Conservation (phyloP, 2,888 invertebrate species). For the Protophormia terraenovae region DNA sequence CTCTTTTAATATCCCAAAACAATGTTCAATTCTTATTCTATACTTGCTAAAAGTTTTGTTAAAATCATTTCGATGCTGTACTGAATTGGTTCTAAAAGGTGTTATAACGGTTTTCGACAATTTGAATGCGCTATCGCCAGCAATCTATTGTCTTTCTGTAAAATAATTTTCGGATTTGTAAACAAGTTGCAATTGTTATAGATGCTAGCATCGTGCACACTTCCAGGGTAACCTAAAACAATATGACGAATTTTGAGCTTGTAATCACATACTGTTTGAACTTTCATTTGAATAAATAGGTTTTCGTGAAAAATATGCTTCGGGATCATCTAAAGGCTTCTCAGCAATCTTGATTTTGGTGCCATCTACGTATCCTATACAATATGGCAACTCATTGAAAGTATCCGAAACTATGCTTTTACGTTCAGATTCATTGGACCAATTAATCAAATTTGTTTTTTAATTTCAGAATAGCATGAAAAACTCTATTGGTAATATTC, state of each 20-base stretch:
- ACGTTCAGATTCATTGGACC: slow-evolving; percentile 47
- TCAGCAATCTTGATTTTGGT: slow-evolving; percentile 62
- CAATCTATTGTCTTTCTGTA: too few species aligned
- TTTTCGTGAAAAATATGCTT: slow-evolving; percentile 55
- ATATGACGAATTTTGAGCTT: slow-evolving; percentile 40
- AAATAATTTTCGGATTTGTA: slow-evolving; percentile 17
- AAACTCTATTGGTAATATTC: slow-evolving; percentile 18
- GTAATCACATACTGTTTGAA: slow-evolving; percentile 43
- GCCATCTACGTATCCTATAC: slow-evolving; percentile 55
- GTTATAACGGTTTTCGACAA: too few species aligned
- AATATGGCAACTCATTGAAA: slow-evolving; percentile 46
- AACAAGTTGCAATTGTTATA: slow-evolving; percentile 56
- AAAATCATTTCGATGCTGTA: too few species aligned
- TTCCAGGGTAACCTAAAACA: slow-evolving; percentile 53
- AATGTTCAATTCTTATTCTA: too few species aligned
- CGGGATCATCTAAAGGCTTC: slow-evolving; percentile 41
- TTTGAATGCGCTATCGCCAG: too few species aligned
- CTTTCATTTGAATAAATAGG: slow-evolving; percentile 56
- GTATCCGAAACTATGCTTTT: slow-evolving; percentile 35
- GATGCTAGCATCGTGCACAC: slow-evolving; percentile 57
- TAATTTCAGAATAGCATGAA: slow-evolving; percentile 16
- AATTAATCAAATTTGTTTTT: slow-evolving; percentile 23
- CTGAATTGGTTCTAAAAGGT: too few species aligned
- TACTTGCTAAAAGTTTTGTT: too few species aligned
- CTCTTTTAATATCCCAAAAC: too few species aligned